Conservation (phyloP, 2,113 vertebrate genomes). For the Acanthisitta chloris region DNA sequence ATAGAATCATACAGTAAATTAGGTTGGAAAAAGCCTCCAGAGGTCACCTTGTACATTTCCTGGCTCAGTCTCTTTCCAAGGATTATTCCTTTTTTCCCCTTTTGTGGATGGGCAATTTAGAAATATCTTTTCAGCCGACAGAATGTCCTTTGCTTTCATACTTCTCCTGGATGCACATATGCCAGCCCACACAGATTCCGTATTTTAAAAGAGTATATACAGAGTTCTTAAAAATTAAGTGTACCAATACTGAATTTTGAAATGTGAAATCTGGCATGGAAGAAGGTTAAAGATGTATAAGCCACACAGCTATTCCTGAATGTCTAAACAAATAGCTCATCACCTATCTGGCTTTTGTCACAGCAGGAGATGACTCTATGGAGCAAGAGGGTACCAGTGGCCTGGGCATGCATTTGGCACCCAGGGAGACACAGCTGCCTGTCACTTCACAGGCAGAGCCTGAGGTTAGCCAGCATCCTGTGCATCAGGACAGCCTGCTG, state of each 20-base stretch:
- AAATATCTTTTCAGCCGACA: not conserved
- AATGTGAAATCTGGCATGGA: not conserved
- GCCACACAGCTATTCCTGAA: not conserved
- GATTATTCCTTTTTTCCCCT: not conserved
- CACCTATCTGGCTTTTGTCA: not conserved
- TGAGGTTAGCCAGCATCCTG: not conserved
- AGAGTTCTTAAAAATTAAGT: not conserved
- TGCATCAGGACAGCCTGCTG: not conserved
- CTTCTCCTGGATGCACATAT: not conserved
- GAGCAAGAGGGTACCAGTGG: not conserved
- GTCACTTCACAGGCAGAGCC: not conserved
- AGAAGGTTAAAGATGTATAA: not conserved
- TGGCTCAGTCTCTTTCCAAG: not conserved
- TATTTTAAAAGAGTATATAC: not conserved
- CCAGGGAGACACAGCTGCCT: not conserved
- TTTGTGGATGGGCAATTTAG: not conserved
- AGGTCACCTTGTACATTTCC: conserved; percentile 19
- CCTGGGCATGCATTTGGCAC: not conserved
- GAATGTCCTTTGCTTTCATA: not conserved
- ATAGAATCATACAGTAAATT: conserved; percentile 55
- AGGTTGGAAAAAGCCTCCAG: conserved; percentile 43
- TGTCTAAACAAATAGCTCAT: not conserved
- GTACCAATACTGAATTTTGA: not conserved
- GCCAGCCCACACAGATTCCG: not conserved
- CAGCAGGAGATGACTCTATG: not conserved